phyloP scores from a whole-genome alignment of 2,888 invertebrate genomes.

The Xanthia togata region DNA sequence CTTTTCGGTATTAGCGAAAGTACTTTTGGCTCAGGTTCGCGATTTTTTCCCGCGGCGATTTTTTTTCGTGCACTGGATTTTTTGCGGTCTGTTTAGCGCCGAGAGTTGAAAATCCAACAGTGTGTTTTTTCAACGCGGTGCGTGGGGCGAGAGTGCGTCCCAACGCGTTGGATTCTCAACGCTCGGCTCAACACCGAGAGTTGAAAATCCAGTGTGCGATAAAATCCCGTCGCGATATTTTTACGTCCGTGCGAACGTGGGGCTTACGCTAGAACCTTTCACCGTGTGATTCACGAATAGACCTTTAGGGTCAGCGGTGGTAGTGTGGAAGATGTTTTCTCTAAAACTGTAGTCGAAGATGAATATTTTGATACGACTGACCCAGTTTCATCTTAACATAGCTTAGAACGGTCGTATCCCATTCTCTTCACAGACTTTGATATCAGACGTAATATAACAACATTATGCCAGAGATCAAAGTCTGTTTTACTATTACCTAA shows the following conservation, averaged over 20 bases:
- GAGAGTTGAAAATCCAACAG: too few relatives aligned
- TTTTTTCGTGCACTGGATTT: too few relatives aligned
- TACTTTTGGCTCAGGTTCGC: too few relatives aligned
- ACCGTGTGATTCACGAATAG: not conserved
- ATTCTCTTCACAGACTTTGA: slow-evolving; percentile 9
- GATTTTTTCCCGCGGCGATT: too few relatives aligned
- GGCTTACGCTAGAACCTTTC: slow-evolving; percentile 8
- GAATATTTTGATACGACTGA: not conserved
- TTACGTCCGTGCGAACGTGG: too few relatives aligned
- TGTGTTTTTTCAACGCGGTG: too few relatives aligned
- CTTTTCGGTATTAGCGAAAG: slow-evolving; percentile 2
- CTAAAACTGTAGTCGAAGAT: not conserved
- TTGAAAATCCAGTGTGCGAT: too few relatives aligned
- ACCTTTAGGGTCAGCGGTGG: not conserved
- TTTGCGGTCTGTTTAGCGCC: too few relatives aligned
- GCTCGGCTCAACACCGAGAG: too few relatives aligned
- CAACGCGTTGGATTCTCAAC: too few relatives aligned
- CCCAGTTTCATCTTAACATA: not conserved
- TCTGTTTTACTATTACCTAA: slow-evolving; percentile 12
- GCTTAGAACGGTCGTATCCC: not conserved
- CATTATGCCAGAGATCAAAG: slow-evolving; percentile 13
- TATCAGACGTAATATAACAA: not conserved
- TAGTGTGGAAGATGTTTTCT: not conserved
- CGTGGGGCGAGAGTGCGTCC: too few relatives aligned
- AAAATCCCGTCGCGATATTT: too few relatives aligned